Conservation (phyloP, 2,888 invertebrate genomes). For the Xestia ashworthii region DNA sequence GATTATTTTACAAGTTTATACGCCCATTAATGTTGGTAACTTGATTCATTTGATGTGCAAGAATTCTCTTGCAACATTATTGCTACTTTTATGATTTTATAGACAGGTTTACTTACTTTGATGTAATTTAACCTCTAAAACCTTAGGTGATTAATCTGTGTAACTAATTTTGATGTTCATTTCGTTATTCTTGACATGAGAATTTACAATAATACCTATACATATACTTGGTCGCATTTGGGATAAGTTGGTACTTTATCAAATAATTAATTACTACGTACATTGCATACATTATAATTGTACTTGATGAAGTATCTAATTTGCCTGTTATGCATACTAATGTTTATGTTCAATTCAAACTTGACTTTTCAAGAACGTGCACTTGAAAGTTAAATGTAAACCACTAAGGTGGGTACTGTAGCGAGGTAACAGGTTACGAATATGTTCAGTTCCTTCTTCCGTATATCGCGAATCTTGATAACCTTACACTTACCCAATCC, state of each 20-base stretch:
- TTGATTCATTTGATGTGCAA: slow-evolving; percentile 15
- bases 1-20: neutral
- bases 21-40: neutral
- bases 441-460: slow-evolving; percentile 57
- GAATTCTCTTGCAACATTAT: slow-evolving; percentile 11
- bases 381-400: slow-evolving; percentile 39
- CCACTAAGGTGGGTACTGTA: neutral
- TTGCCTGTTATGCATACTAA: neutral
- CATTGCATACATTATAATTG: neutral
- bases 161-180: neutral
- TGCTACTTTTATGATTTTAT: slow-evolving; percentile 10
- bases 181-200: neutral
- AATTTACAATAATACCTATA: neutral
- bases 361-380: slow-evolving; percentile 42
- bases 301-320: neutral
- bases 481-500: slow-evolving; percentile 56
- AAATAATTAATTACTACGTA: neutral
- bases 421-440: slow-evolving; percentile 50
- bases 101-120: neutral
- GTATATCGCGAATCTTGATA: slow-evolving; percentile 59
- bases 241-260: neutral
- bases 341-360: neutral
- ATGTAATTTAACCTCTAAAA: slow-evolving; percentile 15
- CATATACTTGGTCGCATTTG: too few relatives aligned
- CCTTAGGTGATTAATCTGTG: neutral